Evolutionary conservation across 2,113 vertebrate species (phyloP).

Genomic region (Sinocyclocheilus anshuiensis): DNA sequence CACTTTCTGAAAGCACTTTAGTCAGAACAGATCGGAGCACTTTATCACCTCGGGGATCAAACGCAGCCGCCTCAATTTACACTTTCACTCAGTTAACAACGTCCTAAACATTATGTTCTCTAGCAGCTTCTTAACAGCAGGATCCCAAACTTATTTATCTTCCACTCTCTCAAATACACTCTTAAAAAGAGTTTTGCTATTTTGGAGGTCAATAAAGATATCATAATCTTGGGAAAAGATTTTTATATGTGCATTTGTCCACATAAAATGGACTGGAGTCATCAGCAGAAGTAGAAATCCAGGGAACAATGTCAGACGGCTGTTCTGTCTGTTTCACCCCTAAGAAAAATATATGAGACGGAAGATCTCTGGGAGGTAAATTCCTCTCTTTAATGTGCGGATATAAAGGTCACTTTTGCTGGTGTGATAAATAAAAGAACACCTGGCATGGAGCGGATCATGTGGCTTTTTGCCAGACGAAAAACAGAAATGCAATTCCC

Average conservation of each 20-base stretch:
- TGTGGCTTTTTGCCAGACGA: constrained; percentile 36
- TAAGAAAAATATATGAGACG: not conserved
- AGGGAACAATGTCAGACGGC: not conserved
- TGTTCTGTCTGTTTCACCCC: not conserved
- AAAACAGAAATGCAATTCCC: constrained; percentile 22
- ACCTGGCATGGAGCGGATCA: constrained; percentile 38
- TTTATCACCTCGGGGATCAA: constrained; percentile 48
- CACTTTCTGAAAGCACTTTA: constrained; percentile 24
- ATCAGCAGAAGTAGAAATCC: not conserved
- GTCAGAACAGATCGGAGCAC: constrained; percentile 30
- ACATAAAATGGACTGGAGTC: not conserved
- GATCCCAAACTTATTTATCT: constrained; percentile 22
- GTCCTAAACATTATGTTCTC: constrained; percentile 27
- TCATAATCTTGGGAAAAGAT: not conserved
- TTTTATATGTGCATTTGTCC: constrained; percentile 1
- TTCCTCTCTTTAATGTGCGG: constrained; percentile 28
- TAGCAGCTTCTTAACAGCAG: not conserved
- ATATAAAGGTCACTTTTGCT: constrained; percentile 45
- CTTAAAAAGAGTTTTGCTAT: constrained; percentile 21
- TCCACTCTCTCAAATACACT: not conserved
- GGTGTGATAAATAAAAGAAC: constrained; percentile 49
- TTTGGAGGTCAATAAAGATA: not conserved
- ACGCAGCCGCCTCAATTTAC: constrained; percentile 17
- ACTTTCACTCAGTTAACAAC: constrained; percentile 23
- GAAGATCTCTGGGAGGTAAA: constrained; percentile 18